Base-by-base conservation (phyloP, 2,888 invertebrate species). In the Cyclophora albipunctata region DNA sequence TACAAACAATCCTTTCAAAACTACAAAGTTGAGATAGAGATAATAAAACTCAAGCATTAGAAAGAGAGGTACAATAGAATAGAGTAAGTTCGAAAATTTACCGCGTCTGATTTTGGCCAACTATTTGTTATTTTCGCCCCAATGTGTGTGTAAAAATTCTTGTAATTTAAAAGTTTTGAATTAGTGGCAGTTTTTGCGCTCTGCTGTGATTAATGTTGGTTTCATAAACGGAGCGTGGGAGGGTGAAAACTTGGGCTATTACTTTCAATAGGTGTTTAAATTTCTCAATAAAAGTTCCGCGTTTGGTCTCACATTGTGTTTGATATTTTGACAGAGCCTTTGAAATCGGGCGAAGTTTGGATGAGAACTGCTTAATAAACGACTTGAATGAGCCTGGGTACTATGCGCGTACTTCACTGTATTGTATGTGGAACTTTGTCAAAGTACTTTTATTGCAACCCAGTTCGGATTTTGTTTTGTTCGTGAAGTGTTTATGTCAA, bases 241-340 rank as follows among this genome's bases (percentile, higher is more conserved):
- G 51, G 50, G 48, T 51, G 48, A 45, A 70, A 83, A 82, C 77
- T 83, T 82, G 64, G 49, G 67, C 79, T 75, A 80, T 81, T 81
- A 81, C 77, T 67, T 67, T 60, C 63, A 74, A 81, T 75, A 71
- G 76, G 62, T 71, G 75, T 78, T 83, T 79, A 76, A 81, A 81
- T 78, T 78, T 73, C 71, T 73, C 73, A 75, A 81, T 82, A 81
- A 79, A 78, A 81, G 73, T 76, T 79, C 37, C 5, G 49, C 51
- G 64, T 71, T 67, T 62, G 59, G 61, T 59, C 55, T 66, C 67
- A 62, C 60, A 74, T 73, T 77, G 73, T 75, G 67, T 71, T 73
- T 75, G 74, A 73, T 77, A 77, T 78, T 79, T 77, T 75, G 74
- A 78, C 75, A 72, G 70, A 60, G 65, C 54, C 61, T 67, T 67